These are phyloP conservation scores for Actinostola sp. DNA, from an alignment of 92 coral and sea anemone genomes.

Conservation along the genomic window DNA sequence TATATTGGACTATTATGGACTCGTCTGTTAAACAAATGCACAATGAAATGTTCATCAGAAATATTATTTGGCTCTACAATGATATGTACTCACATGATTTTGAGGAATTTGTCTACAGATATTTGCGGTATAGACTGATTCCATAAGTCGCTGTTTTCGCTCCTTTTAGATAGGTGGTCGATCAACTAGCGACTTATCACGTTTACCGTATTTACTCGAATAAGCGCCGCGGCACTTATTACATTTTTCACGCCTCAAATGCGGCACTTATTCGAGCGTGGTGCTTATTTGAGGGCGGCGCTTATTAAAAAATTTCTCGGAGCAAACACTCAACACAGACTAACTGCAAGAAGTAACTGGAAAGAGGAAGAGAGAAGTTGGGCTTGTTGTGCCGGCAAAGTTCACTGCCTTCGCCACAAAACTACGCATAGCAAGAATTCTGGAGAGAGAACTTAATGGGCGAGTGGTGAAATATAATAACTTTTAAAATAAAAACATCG, in stretches of 20 bases:
- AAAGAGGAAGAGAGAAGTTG: constrained; percentile 38
- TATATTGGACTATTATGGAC: too few relatives aligned
- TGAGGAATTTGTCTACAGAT: too few relatives aligned
- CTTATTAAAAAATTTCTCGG: constrained; percentile 34
- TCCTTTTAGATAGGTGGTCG: too few relatives aligned
- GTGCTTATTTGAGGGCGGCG: too few relatives aligned
- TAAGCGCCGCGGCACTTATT: constrained; percentile 38
- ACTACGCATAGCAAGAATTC: constrained; percentile 21
- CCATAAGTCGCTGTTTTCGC: too few relatives aligned
- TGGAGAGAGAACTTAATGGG: background rate
- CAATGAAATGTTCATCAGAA: too few relatives aligned
- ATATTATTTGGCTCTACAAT: too few relatives aligned
- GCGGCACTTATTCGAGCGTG: too few relatives aligned
- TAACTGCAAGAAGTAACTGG: constrained; percentile 38
- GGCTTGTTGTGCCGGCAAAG: constrained; percentile 44
- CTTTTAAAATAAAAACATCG: constrained; percentile 3
- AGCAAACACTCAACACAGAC: constrained; percentile 36
- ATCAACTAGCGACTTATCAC: too few relatives aligned
- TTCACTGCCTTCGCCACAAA: constrained; percentile 20
- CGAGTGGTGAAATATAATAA: constrained; percentile 4
- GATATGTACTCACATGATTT: too few relatives aligned
- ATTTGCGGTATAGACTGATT: too few relatives aligned
- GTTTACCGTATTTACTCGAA: constrained; percentile 28
- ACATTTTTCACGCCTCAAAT: constrained; percentile 24
- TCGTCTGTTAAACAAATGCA: too few relatives aligned